Base-by-base conservation (phyloP, 1,140 invertebrate genomes). In the Bicyclus anynana region DNA sequence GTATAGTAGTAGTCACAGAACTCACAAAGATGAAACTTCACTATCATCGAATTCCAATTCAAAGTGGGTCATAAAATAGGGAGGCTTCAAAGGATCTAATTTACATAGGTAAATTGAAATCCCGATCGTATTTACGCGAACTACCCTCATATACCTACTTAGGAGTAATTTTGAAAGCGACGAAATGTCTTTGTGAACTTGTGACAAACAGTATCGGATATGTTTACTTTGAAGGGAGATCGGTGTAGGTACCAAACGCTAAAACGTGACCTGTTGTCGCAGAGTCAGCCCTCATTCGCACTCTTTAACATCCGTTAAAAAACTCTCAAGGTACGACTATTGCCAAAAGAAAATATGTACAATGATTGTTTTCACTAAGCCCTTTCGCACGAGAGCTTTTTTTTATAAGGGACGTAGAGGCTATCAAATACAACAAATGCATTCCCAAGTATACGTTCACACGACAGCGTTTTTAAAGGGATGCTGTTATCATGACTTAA, bases 51-150 rank as follows among this genome's bases (percentile, higher is more conserved):
- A 21, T 57, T 26, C 14, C 35, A 14, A 44, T 57, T 52, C 47
- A 9, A 56, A 51, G 48, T 42, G 53, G 38, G 40, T 37, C 53
- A 52, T 56, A 62, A 62, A 56, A 57, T 21, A 62, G 50, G 17
- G 40, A 37, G 46, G 42, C 35, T 47, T 54, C 59, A 61, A 61
- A 65, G 59, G 53, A 53, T 52, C 59, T 61, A 54, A 65, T 61
- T 60, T 65, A 58, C 63, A 61, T 65, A 53, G 53, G 54, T 51
- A 65, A 61, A 65, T 65, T 61, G 58, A 55, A 48, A 57, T 53
- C 40, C 46, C 40, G 59, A 58, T 67, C 62, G 62, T 59, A 66
- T 67, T 66, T 61, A 56, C 38, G 48, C 35, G 44, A 55, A 35
- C 53, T 55, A 55, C 18, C 53, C 42, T 29, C 42, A 47, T 46